These are phyloP conservation scores for Coreius guichenoti DNA, from an alignment of 2,797 vertebrate species.

Conservation along the genomic window DNA sequence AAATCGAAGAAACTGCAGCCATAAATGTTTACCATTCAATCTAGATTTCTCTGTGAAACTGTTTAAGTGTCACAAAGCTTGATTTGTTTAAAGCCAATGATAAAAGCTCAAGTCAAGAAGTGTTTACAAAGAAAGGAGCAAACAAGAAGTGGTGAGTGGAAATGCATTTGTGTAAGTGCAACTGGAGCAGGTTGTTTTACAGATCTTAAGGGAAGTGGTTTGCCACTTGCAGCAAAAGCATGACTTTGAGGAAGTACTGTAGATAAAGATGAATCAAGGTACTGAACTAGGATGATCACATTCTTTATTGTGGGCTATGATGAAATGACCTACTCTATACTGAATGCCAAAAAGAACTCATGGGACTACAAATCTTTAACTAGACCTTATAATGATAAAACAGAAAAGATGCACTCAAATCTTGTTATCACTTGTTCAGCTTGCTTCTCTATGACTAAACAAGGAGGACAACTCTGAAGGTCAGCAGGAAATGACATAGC, in stretches of 20 bases:
- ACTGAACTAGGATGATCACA: not conserved
- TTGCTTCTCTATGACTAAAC: not conserved
- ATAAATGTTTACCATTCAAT: not conserved
- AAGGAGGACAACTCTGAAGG: constrained; percentile 10
- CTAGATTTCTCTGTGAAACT: not conserved
- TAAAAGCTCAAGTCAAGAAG: not conserved
- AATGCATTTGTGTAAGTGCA: not conserved
- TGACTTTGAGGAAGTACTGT: not conserved
- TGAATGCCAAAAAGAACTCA: not conserved
- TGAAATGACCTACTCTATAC: not conserved
- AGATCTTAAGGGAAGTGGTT: constrained; percentile 42
- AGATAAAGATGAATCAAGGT: constrained; percentile 8
- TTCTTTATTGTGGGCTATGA: not conserved
- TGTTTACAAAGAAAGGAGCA: not conserved
- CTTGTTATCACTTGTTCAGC: not conserved
- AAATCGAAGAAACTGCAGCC: not conserved
- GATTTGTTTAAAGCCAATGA: not conserved
- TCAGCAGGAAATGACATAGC: constrained; percentile 17
- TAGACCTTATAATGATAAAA: not conserved
- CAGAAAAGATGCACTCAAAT: not conserved
- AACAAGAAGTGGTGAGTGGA: not conserved
- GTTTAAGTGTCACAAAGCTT: not conserved
- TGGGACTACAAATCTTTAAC: not conserved
- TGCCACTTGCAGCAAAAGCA: not conserved
- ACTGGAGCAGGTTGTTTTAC: not conserved